Evolutionary conservation across 2,797 vertebrate species (phyloP), one percentile per base, ranked within the genome.

Genomic region (Parauchenoglanis punctatus): DNA sequence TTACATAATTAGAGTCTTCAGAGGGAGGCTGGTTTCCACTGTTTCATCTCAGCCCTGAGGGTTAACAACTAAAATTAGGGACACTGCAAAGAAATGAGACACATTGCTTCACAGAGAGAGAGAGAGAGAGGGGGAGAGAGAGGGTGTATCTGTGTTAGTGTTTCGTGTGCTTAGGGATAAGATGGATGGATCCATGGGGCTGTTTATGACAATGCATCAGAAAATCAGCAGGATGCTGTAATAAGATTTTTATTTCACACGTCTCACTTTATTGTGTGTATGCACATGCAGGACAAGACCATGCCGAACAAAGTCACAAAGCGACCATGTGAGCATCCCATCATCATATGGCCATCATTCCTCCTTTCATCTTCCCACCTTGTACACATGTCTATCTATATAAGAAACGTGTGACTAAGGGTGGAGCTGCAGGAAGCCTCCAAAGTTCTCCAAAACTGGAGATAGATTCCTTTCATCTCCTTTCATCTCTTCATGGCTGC

Each of bases 1-100:
- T 91, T 90, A 89, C 89, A 92, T 93, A 94, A 94, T 95, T 94
- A 93, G 92, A 89, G 89, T 92, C 87, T 75, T 87, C 75, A 89
- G 91, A 90, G 85, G 87, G 89, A 67, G 82, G 81, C 70, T 86
- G 77, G 68, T 82, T 46, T 77, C 46, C 10, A 25, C 76, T 73
- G 65, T 90, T 87, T 88, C 82, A 89, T 90, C 83, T 90, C 49
- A 87, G 88, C 87, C 91, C 91, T 40, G 88, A 91, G 93, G 87
- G 92, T 91, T 94, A 92, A 92, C 87, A 89, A 91, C 88, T 90
- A 82, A 86, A 86, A 83, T 59, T 89, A 63, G 83, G 67, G n/a
- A 82, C 81, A 84, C 18, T n/a, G 61, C 35, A 61, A 68, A 46
- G 0, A 59, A 76, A 56, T 85, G 78, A 73, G 70, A 86, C 40